Conservation (phyloP, 2,113 vertebrate genomes). For the Tetraodon nigroviridis region DNA sequence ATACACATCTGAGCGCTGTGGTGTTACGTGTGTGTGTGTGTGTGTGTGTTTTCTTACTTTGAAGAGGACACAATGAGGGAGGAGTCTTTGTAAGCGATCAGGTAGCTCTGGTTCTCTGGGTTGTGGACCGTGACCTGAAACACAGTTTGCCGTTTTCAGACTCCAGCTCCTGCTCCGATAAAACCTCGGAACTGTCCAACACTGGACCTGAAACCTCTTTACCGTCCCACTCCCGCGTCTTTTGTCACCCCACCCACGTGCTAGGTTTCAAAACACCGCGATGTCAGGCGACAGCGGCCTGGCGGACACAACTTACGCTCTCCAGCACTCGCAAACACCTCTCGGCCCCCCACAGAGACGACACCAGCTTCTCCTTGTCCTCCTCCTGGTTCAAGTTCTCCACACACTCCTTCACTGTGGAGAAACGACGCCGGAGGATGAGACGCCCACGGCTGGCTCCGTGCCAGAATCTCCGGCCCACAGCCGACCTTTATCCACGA, state of each 20-base stretch:
- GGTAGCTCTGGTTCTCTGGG: constrained; percentile 94
- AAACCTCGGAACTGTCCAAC: too few species aligned
- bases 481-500: constrained; percentile 94
- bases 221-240: not conserved
- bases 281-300: too few species aligned
- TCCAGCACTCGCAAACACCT: constrained; percentile 95
- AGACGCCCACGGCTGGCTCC: not conserved
- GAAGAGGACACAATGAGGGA: constrained; percentile 93
- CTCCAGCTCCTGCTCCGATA: too few species aligned
- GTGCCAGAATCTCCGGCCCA: accelerated
- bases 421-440: not conserved
- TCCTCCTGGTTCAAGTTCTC: constrained; percentile 87
- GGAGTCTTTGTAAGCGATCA: constrained; percentile 98
- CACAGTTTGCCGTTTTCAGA: not conserved
- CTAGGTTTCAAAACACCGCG: too few species aligned
- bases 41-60: constrained; percentile 78
- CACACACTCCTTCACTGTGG: constrained; percentile 93
- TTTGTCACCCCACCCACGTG: too few species aligned
- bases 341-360: constrained; percentile 94
- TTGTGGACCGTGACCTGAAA: constrained; percentile 77
- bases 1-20: too few species aligned
- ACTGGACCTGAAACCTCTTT: not conserved
- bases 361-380: constrained; percentile 90
- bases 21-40: not conserved
- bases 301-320: constrained; percentile 80